Base-by-base conservation (phyloP, 1,140 invertebrate genomes). In the Phymorhynchus buccinoides region DNA sequence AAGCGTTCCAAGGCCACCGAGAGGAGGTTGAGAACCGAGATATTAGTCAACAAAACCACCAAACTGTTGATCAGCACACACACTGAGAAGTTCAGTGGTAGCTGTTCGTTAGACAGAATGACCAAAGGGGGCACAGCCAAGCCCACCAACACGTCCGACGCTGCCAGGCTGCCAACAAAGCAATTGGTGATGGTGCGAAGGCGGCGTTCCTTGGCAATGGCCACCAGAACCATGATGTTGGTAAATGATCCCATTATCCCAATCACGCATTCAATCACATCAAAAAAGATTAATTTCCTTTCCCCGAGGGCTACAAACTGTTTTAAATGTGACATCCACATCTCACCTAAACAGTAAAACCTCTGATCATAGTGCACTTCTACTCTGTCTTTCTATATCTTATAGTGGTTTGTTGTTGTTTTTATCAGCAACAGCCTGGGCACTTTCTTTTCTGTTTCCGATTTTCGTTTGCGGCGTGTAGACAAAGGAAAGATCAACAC, bases 151-250 rank as follows among this genome's bases (percentile, higher is more conserved):
- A 94, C 85, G 84, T 94, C 94, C 7, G 94, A 94, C 9, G 93
- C 44, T 0, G 94, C 94, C 32, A 94, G 87, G 80, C 91, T 93
- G 30, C 92, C 93, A 18, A 94, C 91, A 79, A 94, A 94, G 79
- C 90, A 93, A 86, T 94, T 94, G 85, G 94, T 94, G 30, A 93
- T 90, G 30, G 93, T 94, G 79, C 93, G 93, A 27, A 94, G 89
- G 42, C 88, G 87, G 27, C 82, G 86, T 56, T 93, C 91, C 48
- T 89, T 90, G 4, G 84, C 86, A 86, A 94, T 93, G 3, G 93
- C 93, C 18, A 92, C 78, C 32, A 93, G 88, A 2, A 94, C 94
- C 30, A 94, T 78, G 27, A 88, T 44, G 86, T 94, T 94, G 41
- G 73, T 41, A 37, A 3, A 9, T 27, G 37, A 39, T 27, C 35